These are phyloP conservation scores for Okamejei kenojei DNA, from an alignment of 2,797 vertebrate species.

Conservation along the genomic window DNA sequence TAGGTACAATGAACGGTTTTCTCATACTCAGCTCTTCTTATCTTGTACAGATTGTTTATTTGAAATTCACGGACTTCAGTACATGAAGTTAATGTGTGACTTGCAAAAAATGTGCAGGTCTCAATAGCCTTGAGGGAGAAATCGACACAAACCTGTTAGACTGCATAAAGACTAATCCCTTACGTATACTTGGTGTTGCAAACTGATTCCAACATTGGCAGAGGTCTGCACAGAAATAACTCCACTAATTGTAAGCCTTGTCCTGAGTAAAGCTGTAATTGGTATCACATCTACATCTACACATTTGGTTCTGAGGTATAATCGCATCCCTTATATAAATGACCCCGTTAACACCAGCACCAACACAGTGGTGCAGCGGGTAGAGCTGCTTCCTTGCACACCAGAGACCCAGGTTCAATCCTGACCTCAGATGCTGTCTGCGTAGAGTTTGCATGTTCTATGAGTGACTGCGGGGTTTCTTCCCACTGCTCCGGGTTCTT, in stretches of 20 bases:
- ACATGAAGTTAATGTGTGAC: slow-evolving; percentile 29
- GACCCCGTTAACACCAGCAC: background rate
- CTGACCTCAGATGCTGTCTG: too few species aligned
- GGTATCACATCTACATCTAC: background rate
- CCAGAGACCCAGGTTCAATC: too few species aligned
- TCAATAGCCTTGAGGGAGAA: background rate
- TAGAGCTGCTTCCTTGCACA: too few species aligned
- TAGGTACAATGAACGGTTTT: slow-evolving; percentile 7
- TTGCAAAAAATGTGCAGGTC: background rate
- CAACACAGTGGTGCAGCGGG: too few species aligned
- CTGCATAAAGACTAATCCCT: background rate
- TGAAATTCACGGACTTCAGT: slow-evolving; percentile 29
- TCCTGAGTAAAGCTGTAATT: background rate
- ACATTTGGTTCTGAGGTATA: background rate
- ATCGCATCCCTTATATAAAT: background rate
- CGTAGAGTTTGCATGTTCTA: too few species aligned
- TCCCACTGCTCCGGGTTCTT: too few species aligned
- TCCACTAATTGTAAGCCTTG: background rate
- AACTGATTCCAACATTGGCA: background rate
- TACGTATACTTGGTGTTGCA: too few species aligned
- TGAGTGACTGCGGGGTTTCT: too few species aligned
- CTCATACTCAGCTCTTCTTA: background rate
- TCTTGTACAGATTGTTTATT: slow-evolving; percentile 22
- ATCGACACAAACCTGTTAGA: background rate
- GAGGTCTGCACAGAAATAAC: background rate